A percentile compares a stretch with the other conserved stretches of the same genome.
These are phyloP conservation scores for Oegoconia quadripuncta DNA, from an alignment of 2,888 invertebrate species.

Conservation along the genomic window DNA sequence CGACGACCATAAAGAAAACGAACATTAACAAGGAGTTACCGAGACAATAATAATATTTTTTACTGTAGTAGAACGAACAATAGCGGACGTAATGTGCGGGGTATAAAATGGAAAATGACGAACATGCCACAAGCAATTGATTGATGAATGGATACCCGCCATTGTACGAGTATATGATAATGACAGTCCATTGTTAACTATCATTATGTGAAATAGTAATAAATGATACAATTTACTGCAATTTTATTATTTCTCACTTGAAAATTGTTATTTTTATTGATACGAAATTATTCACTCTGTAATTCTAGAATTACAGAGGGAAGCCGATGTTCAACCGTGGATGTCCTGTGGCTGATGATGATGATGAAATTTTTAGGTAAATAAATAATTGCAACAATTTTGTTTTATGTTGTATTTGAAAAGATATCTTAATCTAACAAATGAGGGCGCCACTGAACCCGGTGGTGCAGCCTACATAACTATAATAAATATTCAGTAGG, in stretches of 20 bases:
- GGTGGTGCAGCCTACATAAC: no score
- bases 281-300: no score
- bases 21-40: slow-evolving; percentile 1
- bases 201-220: slow-evolving; percentile 10
- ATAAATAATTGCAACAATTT: no score
- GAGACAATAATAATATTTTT: slow-evolving; percentile 3
- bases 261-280: background rate
- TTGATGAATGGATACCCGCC: slow-evolving; percentile 12
- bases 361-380: no score
- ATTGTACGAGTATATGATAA: no score
- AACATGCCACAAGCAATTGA: slow-evolving; percentile 9
- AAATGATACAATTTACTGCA: slow-evolving; percentile 2
- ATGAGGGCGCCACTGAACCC: no score
- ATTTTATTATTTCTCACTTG: background rate
- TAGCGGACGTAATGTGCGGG: slow-evolving; percentile 2
- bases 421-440: no score
- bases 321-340: no score
- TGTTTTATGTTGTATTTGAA: no score
- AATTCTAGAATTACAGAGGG: no score
- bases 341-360: no score
- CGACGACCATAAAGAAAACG: slow-evolving; percentile 36
- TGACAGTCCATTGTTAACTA: slow-evolving; percentile 9
- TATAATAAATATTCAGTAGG: no score
- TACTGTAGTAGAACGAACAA: slow-evolving; percentile 1
- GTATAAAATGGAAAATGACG: slow-evolving; percentile 4